Percentiles rank a stretch among this genome's conserved stretches.
These are phyloP conservation scores for Orycteropus afer DNA, from an alignment of 2,113 vertebrate genomes.

Conservation along the genomic window DNA sequence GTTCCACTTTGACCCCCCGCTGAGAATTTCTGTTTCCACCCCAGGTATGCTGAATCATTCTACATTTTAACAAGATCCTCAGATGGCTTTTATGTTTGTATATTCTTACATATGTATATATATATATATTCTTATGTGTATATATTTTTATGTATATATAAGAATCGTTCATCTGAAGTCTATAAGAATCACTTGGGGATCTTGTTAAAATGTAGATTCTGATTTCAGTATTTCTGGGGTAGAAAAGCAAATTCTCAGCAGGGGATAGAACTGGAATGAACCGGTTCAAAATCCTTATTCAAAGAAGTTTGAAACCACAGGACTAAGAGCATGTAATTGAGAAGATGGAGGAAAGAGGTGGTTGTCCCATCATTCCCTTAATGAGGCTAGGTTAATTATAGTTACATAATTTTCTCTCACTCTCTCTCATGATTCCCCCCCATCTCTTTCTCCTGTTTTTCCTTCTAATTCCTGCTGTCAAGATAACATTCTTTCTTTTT, in stretches of 20 bases:
- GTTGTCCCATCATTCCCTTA: background rate
- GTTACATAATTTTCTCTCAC: background rate
- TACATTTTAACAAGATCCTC: background rate
- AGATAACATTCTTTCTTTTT: too few relatives aligned
- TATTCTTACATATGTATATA: too few relatives aligned
- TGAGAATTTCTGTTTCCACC: background rate
- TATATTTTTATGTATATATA: too few relatives aligned
- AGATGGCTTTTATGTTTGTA: background rate
- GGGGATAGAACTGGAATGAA: background rate
- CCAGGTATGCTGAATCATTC: background rate
- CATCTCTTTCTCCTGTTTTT: too few relatives aligned
- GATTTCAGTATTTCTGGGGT: background rate
- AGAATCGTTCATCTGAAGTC: too few relatives aligned
- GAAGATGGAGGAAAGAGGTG: background rate
- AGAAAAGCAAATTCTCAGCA: background rate
- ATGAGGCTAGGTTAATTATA: background rate
- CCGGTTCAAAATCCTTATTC: background rate
- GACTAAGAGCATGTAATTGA: background rate
- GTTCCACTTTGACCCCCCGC: background rate
- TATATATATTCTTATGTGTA: too few relatives aligned
- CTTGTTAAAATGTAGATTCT: background rate
- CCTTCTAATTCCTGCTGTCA: too few relatives aligned
- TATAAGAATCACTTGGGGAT: too few relatives aligned
- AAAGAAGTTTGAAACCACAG: background rate
- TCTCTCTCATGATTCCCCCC: background rate